Conservation (phyloP, 2,113 vertebrate species). For the Perca flavescens region DNA sequence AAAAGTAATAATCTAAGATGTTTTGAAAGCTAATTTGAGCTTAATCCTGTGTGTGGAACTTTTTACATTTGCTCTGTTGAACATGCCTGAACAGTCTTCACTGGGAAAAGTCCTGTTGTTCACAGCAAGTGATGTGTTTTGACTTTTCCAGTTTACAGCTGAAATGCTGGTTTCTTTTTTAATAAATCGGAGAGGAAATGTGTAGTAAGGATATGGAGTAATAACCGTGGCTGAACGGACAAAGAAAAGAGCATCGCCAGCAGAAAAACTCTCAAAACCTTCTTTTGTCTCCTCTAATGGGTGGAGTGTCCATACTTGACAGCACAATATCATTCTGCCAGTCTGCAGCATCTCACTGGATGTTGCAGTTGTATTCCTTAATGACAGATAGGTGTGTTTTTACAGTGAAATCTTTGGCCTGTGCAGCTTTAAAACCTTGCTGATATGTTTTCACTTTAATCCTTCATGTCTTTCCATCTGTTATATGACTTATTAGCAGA, state of each 20-base stretch:
- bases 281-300: neutral
- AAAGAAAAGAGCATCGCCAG: constrained; percentile 45
- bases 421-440: neutral
- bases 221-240: constrained; percentile 14
- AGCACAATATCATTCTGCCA: neutral
- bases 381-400: constrained; percentile 9
- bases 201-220: constrained; percentile 37
- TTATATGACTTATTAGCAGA: constrained; percentile 54
- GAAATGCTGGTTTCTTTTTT: constrained; percentile 51
- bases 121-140: constrained; percentile 57
- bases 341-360: constrained; percentile 6
- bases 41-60: constrained; percentile 12
- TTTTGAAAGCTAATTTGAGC: neutral
- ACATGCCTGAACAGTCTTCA: constrained; percentile 18
- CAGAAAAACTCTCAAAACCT: neutral
- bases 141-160: constrained; percentile 56
- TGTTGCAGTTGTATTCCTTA: constrained; percentile 1
- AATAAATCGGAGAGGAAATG: constrained; percentile 46
- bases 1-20: neutral
- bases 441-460: constrained; percentile 28
- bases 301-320: neutral
- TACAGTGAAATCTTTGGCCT: neutral
- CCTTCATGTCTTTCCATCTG: constrained; percentile 45
- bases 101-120: constrained; percentile 42
- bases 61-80: constrained; percentile 28